Conservation (phyloP, 2,797 vertebrate genomes). For the Periophthalmus magnuspinnatus region DNA sequence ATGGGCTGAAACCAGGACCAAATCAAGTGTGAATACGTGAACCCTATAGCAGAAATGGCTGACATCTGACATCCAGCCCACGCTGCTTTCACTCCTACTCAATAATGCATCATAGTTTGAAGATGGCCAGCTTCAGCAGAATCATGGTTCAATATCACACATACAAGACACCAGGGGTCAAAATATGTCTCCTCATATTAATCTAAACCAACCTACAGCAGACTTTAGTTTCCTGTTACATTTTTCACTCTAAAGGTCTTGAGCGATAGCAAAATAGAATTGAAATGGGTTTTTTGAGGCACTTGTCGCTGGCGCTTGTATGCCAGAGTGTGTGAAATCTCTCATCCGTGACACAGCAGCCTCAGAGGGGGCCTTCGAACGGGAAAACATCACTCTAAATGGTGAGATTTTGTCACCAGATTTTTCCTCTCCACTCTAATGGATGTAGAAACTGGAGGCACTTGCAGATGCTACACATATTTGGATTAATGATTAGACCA, state of each 20-base stretch:
- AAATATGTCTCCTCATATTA: constrained; percentile 7
- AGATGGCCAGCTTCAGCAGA: not conserved
- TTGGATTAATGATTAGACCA: constrained; percentile 4
- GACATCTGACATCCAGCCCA: too few relatives aligned
- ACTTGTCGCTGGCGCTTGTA: constrained; percentile 36
- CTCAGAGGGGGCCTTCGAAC: constrained; percentile 52
- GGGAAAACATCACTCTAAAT: constrained; percentile 45
- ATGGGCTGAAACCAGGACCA: too few relatives aligned
- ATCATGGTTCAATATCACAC: not conserved
- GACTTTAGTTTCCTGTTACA: constrained; percentile 17
- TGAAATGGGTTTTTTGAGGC: constrained; percentile 38
- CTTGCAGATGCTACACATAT: not conserved
- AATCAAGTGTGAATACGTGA: too few relatives aligned
- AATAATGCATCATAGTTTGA: not conserved
- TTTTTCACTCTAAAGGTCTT: constrained; percentile 18
- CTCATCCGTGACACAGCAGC: constrained; percentile 50
- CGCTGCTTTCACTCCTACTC: not conserved
- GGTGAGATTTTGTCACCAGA: constrained; percentile 43
- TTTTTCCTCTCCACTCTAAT: constrained; percentile 17
- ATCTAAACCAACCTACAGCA: constrained; percentile 20
- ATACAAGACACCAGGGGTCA: not conserved
- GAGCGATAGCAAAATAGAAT: constrained; percentile 41
- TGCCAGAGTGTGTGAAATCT: constrained; percentile 46
- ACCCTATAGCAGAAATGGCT: too few relatives aligned
- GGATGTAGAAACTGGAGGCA: constrained; percentile 16